Percentiles rank a stretch among this genome's conserved stretches.
phyloP scores from a whole-genome alignment of 2,797 vertebrate genomes.

The Erethizon dorsatum region DNA sequence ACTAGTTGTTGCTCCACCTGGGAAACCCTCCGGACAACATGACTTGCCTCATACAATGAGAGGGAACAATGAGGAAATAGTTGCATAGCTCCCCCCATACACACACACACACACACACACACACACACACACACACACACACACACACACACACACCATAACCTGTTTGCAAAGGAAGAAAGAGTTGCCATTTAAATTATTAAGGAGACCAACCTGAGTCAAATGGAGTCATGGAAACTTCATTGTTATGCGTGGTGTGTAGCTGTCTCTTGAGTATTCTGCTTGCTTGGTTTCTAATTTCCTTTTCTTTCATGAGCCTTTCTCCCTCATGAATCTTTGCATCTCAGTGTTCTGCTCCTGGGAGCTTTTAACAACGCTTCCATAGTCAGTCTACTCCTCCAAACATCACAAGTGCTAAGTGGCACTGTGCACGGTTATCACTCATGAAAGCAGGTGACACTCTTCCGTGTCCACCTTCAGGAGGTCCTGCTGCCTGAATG shows the following conservation, averaged over 20 bases:
- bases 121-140: too few species aligned
- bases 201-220: background rate
- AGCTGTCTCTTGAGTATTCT: constrained; percentile 63
- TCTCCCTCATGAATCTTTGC: constrained; percentile 73
- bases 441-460: background rate
- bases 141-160: too few species aligned
- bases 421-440: rapidly evolving
- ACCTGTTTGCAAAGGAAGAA: constrained; percentile 11
- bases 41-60: background rate
- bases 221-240: constrained; percentile 27
- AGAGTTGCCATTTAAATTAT: constrained; percentile 45
- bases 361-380: constrained; percentile 3
- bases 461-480: background rate
- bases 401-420: background rate
- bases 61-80: background rate
- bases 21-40: background rate
- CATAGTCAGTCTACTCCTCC: background rate
- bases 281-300: constrained; percentile 77
- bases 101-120: rapidly evolving
- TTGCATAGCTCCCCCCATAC: background rate
- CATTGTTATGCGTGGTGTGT: constrained; percentile 5
- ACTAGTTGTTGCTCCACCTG: background rate
- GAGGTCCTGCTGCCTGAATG: background rate
- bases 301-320: constrained; percentile 58
- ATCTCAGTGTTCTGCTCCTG: constrained; percentile 25